Base-by-base conservation (phyloP, 2,797 vertebrate species). In the Spatula versicolor region DNA sequence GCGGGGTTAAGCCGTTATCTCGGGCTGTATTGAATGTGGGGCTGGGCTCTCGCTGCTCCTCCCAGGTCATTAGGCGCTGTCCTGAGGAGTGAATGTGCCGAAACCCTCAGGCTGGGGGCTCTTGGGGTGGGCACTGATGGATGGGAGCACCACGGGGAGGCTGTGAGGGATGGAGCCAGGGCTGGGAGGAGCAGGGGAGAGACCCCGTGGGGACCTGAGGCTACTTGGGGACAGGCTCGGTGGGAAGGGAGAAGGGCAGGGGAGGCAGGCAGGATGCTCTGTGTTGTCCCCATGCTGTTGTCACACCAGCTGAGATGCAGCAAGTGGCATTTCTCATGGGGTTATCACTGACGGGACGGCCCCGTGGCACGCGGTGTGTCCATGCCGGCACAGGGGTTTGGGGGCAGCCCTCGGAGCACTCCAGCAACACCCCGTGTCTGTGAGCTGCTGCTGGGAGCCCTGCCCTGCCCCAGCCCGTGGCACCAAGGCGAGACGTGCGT, bases 181-280 rank as follows among this genome's bases (percentile, higher is more conserved):
- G 33, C 35, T 37, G 37, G 43, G 45, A 63, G 16, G 13, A 52
- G 62, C 9, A 21, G 15, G 19, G 11, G 7, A 37, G 26, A 19
- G 33, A 10, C 26, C 9, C 7, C 0, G 4, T 35, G 22, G 22
- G 25, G 18, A 62, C 22, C 0, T 0, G 26, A 16, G 15, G 9
- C 31, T 73, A 26, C 0, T 0, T 26, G 55, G 23, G 31, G 16
- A 46, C 6, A 18, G 33, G 21, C 37, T 58, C 48, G 48, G n/a
- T 43, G 55, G 37, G 60, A 46, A 18, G 48, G 31, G 39, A 13
- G 28, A 30, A 52, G 37, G 46, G 46, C 55, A 25, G 31, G 58
- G 41, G 55, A 33, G 17, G 31, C 18, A 21, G 37, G 35, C 31
- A 50, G 43, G 14, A 14, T 8, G 46, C n/a, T 33, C 35, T 63